A percentile compares a stretch with the other conserved stretches of the same genome.
These are phyloP conservation scores for Perizoma affinitatum DNA, from an alignment of 2,888 invertebrate genomes.

Conservation along the genomic window DNA sequence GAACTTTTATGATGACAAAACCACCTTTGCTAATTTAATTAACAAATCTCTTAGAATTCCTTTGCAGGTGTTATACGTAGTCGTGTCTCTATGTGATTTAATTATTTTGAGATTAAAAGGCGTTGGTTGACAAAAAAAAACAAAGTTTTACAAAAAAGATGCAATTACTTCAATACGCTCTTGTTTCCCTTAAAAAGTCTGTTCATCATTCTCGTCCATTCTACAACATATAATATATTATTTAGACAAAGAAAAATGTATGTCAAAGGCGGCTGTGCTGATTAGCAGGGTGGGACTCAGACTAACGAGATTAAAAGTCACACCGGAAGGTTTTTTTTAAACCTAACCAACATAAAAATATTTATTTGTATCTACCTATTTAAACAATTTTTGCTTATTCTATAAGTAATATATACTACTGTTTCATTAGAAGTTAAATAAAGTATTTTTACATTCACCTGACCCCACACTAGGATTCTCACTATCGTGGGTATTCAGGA, in stretches of 20 bases:
- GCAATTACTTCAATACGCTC: background rate
- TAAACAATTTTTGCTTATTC: too few relatives aligned
- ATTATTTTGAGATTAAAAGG: background rate
- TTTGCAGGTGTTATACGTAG: constrained; percentile 50
- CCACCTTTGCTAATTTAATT: constrained; percentile 69
- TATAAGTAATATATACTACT: too few relatives aligned
- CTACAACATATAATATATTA: constrained; percentile 44
- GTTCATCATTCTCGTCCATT: constrained; percentile 32
- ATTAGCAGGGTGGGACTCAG: constrained; percentile 53
- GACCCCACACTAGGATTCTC: too few relatives aligned
- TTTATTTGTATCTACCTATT: too few relatives aligned
- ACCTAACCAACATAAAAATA: background rate
- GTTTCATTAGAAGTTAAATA: too few relatives aligned
- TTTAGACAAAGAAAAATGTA: constrained; percentile 55
- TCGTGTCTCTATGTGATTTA: constrained; percentile 36
- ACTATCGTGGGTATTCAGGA: too few relatives aligned
- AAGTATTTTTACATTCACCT: too few relatives aligned
- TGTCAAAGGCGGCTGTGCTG: constrained; percentile 55
- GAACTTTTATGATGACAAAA: constrained; percentile 68
- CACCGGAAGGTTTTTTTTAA: background rate
- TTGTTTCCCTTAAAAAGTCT: constrained; percentile 12
- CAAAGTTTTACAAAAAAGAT: background rate
- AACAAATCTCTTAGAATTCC: constrained; percentile 61
- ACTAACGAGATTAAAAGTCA: background rate
- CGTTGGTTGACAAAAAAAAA: background rate